Evolutionary conservation across 2,113 vertebrate species (phyloP).

Genomic region (Propithecus coquereli): DNA sequence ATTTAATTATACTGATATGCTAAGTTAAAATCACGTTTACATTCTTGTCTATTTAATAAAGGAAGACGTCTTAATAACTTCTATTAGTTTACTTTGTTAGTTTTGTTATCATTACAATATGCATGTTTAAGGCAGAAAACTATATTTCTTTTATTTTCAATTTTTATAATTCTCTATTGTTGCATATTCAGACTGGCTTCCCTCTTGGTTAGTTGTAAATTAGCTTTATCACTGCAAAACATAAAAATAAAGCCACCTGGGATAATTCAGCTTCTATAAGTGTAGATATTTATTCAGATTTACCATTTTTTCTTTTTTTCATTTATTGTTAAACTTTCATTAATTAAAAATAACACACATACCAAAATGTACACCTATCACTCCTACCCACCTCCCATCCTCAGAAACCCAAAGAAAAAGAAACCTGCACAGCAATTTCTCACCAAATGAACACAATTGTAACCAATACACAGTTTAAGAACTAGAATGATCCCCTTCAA

Average conservation of each 20-base stretch:
- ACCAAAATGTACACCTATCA: too few relatives aligned
- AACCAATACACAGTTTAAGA: too few relatives aligned
- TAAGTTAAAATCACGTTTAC: background rate
- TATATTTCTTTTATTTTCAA: background rate
- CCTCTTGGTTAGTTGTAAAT: background rate
- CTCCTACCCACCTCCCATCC: too few relatives aligned
- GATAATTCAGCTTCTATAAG: background rate
- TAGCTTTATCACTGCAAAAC: background rate
- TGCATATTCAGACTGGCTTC: background rate
- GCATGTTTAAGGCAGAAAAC: background rate
- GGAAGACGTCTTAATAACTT: background rate
- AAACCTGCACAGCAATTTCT: too few relatives aligned
- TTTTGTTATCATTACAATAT: background rate
- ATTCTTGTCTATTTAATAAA: background rate
- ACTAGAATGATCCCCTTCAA: too few relatives aligned
- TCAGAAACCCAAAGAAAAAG: too few relatives aligned
- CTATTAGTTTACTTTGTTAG: background rate
- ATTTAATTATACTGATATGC: background rate
- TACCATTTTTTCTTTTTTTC: background rate
- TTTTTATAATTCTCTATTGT: background rate
- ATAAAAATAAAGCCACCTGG: background rate
- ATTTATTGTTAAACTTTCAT: too few relatives aligned
- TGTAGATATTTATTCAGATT: background rate
- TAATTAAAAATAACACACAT: too few relatives aligned
- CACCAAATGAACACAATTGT: too few relatives aligned